phyloP scores from a whole-genome alignment of 2,113 vertebrate genomes.

The Myiopsitta monachus region DNA sequence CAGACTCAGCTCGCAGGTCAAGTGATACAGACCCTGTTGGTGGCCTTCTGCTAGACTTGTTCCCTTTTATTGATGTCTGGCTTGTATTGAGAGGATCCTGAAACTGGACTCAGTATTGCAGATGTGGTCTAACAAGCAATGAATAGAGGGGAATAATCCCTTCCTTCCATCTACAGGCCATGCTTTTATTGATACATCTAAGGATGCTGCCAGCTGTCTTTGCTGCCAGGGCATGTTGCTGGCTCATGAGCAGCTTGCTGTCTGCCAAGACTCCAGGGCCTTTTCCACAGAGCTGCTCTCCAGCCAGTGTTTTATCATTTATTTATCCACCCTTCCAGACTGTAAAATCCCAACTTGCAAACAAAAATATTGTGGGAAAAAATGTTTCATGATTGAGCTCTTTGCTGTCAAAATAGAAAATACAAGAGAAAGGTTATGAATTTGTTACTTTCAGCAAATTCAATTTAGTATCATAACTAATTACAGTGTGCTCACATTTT shows the following conservation, averaged over 20 bases:
- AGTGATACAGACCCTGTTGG: not conserved
- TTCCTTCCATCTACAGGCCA: not conserved
- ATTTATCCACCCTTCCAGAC: not conserved
- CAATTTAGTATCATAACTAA: not conserved
- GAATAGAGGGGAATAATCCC: not conserved
- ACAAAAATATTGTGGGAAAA: not conserved
- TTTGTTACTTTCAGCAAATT: not conserved
- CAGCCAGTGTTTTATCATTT: not conserved
- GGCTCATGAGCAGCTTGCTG: not conserved
- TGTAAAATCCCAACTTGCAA: not conserved
- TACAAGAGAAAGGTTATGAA: not conserved
- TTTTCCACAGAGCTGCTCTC: slow-evolving; percentile 14
- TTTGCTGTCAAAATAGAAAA: slow-evolving; percentile 5
- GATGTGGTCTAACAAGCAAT: not conserved
- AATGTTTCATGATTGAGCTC: not conserved
- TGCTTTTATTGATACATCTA: not conserved
- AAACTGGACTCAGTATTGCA: not conserved
- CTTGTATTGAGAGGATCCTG: not conserved
- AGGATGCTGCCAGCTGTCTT: not conserved
- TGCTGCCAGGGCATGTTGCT: slow-evolving; percentile 11
- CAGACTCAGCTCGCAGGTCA: not conserved
- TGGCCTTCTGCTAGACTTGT: not conserved
- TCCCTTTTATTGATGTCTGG: not conserved
- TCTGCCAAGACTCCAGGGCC: slow-evolving; percentile 9
- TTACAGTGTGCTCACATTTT: not conserved